Conservation (phyloP, 1,140 invertebrate genomes). For the Vollenhovia emeryi region DNA sequence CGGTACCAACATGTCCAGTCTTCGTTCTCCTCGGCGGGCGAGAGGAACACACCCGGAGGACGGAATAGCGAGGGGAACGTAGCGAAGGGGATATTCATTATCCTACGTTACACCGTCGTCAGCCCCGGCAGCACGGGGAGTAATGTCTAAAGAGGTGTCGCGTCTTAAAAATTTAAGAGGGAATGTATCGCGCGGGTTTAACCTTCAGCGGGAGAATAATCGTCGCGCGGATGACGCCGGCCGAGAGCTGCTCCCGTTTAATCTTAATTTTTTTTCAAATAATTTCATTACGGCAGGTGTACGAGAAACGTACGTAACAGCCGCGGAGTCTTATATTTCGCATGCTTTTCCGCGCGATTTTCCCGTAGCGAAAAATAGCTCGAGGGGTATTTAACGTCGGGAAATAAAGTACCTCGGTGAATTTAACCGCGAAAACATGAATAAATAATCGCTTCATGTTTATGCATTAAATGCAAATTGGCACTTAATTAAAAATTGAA, state of each 20-base stretch:
- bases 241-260: constrained; percentile 2
- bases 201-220: constrained; percentile 49
- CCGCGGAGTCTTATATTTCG: not conserved
- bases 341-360: not conserved
- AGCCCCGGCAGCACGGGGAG: not conserved
- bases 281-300: constrained; percentile 29
- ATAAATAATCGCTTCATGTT: constrained; percentile 21
- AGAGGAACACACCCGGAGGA: constrained; percentile 27
- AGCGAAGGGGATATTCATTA: constrained; percentile 50
- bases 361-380: not conserved
- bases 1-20: constrained; percentile 33
- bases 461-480: constrained; percentile 29
- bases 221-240: not conserved
- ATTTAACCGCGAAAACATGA: not conserved
- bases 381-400: constrained; percentile 20
- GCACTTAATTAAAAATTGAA: constrained; percentile 15
- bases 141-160: constrained; percentile 31
- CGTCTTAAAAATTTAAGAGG: constrained; percentile 40
- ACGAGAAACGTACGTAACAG: constrained; percentile 6
- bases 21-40: constrained; percentile 19
- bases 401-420: constrained; percentile 1
- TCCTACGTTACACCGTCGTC: not conserved
- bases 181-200: not conserved
- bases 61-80: not conserved
- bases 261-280: constrained; percentile 51